Evolutionary conservation across 2,888 invertebrate species (phyloP).

Genomic region (Eristalinus sepulchralis): DNA sequence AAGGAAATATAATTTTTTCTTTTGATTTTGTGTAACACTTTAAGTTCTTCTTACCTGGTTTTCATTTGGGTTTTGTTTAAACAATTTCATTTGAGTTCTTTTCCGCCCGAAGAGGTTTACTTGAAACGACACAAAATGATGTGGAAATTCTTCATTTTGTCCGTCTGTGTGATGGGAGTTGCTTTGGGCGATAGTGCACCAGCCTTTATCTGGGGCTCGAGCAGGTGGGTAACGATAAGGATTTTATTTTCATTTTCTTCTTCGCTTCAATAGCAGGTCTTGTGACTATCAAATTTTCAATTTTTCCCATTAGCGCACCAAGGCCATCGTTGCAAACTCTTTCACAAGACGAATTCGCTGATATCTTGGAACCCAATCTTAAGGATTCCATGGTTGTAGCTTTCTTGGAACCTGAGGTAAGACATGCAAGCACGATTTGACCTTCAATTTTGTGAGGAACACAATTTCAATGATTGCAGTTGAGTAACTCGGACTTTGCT

Average conservation of each 20-base stretch:
- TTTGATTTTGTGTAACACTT: conserved; percentile 61
- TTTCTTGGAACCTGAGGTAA: conserved; percentile 82
- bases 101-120: neutral
- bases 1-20: conserved; percentile 30
- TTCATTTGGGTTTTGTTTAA: conserved; percentile 73
- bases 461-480: conserved; percentile 74
- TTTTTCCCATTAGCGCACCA: conserved; percentile 70
- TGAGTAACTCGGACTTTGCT: conserved; percentile 81
- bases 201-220: conserved; percentile 83
- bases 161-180: conserved; percentile 76
- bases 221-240: conserved; percentile 75
- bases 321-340: conserved; percentile 76
- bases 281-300: conserved; percentile 4
- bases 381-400: conserved; percentile 80
- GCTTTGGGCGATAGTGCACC: conserved; percentile 82
- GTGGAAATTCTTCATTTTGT: conserved; percentile 76
- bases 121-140: conserved; percentile 73
- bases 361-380: conserved; percentile 73
- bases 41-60: conserved; percentile 75
- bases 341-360: conserved; percentile 75
- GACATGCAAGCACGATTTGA: conserved; percentile 56
- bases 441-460: neutral
- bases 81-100: conserved; percentile 55
- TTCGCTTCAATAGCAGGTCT: neutral
- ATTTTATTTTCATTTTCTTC: neutral